Evolutionary conservation across 2,888 invertebrate genomes (phyloP).

Genomic region (Desoria tigrina): DNA sequence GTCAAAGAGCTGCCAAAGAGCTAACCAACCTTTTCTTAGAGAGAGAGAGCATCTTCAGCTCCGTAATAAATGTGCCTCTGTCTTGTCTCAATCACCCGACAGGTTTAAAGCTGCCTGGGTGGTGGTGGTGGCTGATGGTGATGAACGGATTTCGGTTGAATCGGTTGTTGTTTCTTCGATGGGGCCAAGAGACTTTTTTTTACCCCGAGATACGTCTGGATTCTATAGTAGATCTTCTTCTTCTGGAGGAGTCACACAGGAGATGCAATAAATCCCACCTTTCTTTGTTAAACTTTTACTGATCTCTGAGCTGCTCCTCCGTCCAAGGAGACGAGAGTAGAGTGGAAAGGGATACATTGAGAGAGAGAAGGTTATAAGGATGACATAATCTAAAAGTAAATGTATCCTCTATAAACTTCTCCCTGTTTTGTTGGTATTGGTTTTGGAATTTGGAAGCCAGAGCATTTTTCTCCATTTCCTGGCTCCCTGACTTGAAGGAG

Average conservation of each 20-base stretch:
- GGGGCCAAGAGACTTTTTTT: background rate
- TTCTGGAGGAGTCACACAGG: conserved; percentile 33
- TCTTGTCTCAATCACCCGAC: conserved; percentile 44
- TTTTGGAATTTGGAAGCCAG: no score
- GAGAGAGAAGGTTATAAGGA: no score
- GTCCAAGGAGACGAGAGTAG: no score
- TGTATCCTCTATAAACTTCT: no score
- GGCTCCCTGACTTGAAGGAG: conserved; percentile 3
- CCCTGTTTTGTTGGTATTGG: no score
- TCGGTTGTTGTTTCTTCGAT: conserved; percentile 14
- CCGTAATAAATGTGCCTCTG: conserved; percentile 35
- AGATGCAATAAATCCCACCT: conserved; percentile 52
- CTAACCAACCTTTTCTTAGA: background rate
- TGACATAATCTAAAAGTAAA: no score
- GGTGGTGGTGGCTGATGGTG: conserved; percentile 29
- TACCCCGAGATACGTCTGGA: background rate
- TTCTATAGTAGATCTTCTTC: no score
- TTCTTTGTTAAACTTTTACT: conserved; percentile 28
- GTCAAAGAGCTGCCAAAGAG: background rate
- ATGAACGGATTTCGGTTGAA: conserved; percentile 43
- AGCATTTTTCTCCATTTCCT: conserved; percentile 1
- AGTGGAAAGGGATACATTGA: no score
- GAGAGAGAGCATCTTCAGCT: background rate
- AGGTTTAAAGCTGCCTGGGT: conserved; percentile 28
- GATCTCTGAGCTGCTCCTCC: no score